Evolutionary conservation across 2,888 invertebrate genomes (phyloP).

Genomic region (Athalia rosae): DNA sequence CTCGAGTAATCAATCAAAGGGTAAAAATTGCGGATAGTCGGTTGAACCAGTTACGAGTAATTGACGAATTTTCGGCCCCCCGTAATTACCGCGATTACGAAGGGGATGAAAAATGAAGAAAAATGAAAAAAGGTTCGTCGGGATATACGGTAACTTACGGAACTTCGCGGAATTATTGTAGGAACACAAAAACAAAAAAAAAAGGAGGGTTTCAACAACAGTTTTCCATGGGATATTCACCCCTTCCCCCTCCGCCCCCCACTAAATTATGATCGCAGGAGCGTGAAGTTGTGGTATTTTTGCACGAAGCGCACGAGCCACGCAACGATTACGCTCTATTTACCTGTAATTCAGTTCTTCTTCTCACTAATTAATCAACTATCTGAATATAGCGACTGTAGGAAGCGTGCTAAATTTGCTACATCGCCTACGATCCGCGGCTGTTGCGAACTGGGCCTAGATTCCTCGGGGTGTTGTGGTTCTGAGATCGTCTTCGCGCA

Average conservation of each 20-base stretch:
- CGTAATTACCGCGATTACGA: no score
- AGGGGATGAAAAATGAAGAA: no score
- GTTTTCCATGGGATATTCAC: constrained; percentile 8
- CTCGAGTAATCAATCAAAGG: no score
- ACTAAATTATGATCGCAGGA: constrained; percentile 15
- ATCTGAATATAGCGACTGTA: constrained; percentile 14
- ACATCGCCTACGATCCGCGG: background rate
- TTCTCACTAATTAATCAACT: constrained; percentile 25
- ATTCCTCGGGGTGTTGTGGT: background rate
- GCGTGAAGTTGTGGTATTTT: constrained; percentile 34
- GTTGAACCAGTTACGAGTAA: constrained; percentile 19
- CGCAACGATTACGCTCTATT: constrained; percentile 34
- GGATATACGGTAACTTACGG: no score
- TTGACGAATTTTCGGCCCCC: background rate
- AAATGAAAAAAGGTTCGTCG: no score
- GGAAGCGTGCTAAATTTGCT: constrained; percentile 11
- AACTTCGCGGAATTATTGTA: background rate
- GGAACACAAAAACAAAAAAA: background rate
- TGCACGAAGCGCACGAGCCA: constrained; percentile 32
- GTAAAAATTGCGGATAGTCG: background rate
- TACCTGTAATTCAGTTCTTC: constrained; percentile 31
- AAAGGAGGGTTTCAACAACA: background rate
- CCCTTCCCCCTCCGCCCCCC: background rate
- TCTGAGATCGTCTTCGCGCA: background rate
- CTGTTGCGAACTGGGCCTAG: background rate